Conservation (phyloP, 2,113 vertebrate species). For the Oophaga pumilio region DNA sequence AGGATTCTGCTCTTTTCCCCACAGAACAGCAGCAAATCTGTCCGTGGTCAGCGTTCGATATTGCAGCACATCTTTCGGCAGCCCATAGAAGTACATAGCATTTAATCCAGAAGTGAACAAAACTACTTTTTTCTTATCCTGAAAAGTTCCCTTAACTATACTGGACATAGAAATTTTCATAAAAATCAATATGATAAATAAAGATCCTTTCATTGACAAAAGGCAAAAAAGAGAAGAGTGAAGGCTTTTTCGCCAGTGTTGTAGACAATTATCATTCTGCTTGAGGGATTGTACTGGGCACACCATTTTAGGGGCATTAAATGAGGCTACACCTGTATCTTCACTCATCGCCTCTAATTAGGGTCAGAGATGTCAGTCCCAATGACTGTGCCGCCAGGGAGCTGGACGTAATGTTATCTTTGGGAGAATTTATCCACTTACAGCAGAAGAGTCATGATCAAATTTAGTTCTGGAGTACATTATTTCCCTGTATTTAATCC, state of each 20-base stretch:
- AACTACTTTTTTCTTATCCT: too few relatives aligned
- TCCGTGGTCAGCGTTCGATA: too few relatives aligned
- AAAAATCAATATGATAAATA: background rate
- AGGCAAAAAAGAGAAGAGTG: background rate
- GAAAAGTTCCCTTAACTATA: background rate
- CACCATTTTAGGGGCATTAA: conserved; percentile 16
- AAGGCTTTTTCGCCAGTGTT: background rate
- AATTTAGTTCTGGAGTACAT: conserved; percentile 44
- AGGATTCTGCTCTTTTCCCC: too few relatives aligned
- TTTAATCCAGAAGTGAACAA: too few relatives aligned
- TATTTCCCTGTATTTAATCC: conserved; percentile 45
- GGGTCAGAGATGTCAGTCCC: conserved; percentile 18
- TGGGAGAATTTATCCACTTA: conserved; percentile 40
- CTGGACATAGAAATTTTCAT: background rate
- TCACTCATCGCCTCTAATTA: conserved; percentile 11
- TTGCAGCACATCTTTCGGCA: too few relatives aligned
- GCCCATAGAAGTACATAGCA: too few relatives aligned
- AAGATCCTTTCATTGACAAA: background rate
- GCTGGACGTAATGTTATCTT: conserved; percentile 16
- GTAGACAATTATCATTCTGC: background rate
- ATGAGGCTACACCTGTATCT: conserved; percentile 21
- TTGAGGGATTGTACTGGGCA: conserved; percentile 17
- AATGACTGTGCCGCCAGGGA: conserved; percentile 27
- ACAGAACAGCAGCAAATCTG: too few relatives aligned
- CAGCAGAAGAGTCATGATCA: conserved; percentile 39